Percentiles rank a stretch among this genome's conserved stretches.
Conservation (phyloP, 2,888 invertebrate genomes). For the Isoperla grammatica region DNA sequence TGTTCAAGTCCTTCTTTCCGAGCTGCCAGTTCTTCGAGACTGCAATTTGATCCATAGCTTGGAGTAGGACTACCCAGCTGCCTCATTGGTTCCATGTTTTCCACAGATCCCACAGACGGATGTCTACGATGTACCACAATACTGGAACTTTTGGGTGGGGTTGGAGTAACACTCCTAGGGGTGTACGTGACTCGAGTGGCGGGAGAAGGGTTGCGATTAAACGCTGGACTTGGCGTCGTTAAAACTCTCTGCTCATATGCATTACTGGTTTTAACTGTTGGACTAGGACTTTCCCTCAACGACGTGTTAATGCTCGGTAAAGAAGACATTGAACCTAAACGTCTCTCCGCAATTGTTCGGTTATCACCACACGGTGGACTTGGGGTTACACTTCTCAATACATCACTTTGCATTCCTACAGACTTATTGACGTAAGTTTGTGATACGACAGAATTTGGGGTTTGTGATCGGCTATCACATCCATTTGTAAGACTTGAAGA, state of each 20-base stretch:
- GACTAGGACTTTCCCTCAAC: background rate
- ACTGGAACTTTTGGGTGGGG: slow-evolving; percentile 33
- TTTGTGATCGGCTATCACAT: slow-evolving; percentile 1
- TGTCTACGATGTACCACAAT: slow-evolving; percentile 23
- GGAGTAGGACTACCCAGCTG: slow-evolving; percentile 39
- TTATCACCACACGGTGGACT: slow-evolving; percentile 2
- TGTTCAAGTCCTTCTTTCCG: slow-evolving; percentile 42
- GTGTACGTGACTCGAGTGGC: slow-evolving; percentile 24
- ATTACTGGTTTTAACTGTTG: background rate
- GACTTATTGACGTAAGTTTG: slow-evolving; percentile 3
- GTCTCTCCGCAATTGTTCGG: slow-evolving; percentile 5
- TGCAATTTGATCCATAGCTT: slow-evolving; percentile 40
- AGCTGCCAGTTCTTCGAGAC: slow-evolving; percentile 43
- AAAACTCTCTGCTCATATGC: slow-evolving; percentile 1
- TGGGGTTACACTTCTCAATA: background rate
- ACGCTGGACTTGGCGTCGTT: slow-evolving; percentile 48
- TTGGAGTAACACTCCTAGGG: slow-evolving; percentile 41
- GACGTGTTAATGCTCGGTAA: slow-evolving; percentile 11
- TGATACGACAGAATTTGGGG: background rate
- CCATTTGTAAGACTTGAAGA: background rate
- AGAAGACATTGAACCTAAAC: slow-evolving; percentile 2
- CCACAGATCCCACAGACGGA: slow-evolving; percentile 21
- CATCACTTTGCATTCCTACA: background rate
- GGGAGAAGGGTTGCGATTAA: slow-evolving; percentile 47
- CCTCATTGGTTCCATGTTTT: slow-evolving; percentile 17